Base-by-base conservation (phyloP, 2,113 vertebrate genomes). In the Sander vitreus region DNA sequence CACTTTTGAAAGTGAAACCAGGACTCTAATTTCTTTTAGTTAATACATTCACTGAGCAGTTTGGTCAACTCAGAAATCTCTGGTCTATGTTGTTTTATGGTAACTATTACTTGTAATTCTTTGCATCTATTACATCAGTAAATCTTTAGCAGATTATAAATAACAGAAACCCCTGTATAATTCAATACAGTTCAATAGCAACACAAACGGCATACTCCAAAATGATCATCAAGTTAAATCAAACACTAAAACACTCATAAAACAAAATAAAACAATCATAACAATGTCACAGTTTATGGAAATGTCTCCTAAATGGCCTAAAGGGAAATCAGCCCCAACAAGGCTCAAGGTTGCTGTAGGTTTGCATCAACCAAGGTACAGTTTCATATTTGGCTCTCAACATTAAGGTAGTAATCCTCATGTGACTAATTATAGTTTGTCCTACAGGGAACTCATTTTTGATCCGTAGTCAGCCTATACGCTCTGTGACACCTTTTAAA, bases 341-440 rank as follows among this genome's bases (percentile, higher is more conserved):
- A 13, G 43, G 21, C 12, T 50, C 15, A 43, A 21, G 8, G n/a
- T 27, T 54, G 18, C n/a, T 18, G 5, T 4, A 47, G 9, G 12
- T 75, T 69, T 75, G 54, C 70, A 36, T 55, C 25, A 39, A 59
- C 16, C 7, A 12, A n/a, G 43, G 13, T 43, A 45, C 21, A 51
- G 62, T 43, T 53, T 74, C 64, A 50, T 39, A 51, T 58, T 66
- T 59, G 43, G 21, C 21, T 62, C 19, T 47, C 15, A 33, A 72
- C 14, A 43, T 50, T 45, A n/a, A 43, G 23, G 18, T 23, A 47
- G 18, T 33, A 63, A 54, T 33, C 33, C 59, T 51, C 66, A 36
- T 15, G 65, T 64, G 50, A 64, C 25, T 39, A 25, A 63, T 76
- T 58, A 76, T 6, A 25, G 39, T 45, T 21, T 9, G 47, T 54